A percentile compares a stretch with the other conserved stretches of the same genome.
Conservation (phyloP, 30 jellyfish, hydroid and myxozoan genomes). For the Haliclystus octoradiatus region DNA sequence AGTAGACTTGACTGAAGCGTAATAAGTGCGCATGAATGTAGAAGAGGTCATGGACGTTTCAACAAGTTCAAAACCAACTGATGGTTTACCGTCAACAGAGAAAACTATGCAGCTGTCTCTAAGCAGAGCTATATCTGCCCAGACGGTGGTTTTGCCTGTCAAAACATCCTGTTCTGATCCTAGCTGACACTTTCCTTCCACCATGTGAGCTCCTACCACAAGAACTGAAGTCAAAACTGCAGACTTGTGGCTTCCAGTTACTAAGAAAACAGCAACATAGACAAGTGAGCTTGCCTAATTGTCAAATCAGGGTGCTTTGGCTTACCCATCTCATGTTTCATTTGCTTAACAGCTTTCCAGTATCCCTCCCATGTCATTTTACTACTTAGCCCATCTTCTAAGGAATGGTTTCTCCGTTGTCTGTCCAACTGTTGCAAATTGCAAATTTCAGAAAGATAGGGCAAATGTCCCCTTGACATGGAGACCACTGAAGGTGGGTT, state of each 20-base stretch:
- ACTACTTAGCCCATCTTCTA: not conserved
- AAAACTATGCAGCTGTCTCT: too few relatives aligned
- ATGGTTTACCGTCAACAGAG: too few relatives aligned
- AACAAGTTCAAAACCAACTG: too few relatives aligned
- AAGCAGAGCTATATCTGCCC: too few relatives aligned
- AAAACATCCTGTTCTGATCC: slow-evolving; percentile 3
- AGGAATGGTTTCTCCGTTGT: slow-evolving; percentile 36
- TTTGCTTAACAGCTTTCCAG: slow-evolving; percentile 1
- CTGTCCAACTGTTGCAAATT: slow-evolving; percentile 15
- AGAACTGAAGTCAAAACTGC: slow-evolving; percentile 16
- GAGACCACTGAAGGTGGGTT: slow-evolving; percentile 12
- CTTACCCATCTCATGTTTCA: slow-evolving; percentile 1
- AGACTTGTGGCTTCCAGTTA: too few relatives aligned
- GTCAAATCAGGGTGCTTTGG: slow-evolving; percentile 17
- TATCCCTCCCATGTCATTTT: slow-evolving; percentile 13
- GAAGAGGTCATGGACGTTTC: too few relatives aligned
- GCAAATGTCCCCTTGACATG: not conserved
- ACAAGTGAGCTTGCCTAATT: too few relatives aligned
- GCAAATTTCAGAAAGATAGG: slow-evolving; percentile 5
- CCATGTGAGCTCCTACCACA: slow-evolving; percentile 20
- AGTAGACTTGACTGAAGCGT: too few relatives aligned
- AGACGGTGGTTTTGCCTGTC: too few relatives aligned
- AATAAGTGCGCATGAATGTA: too few relatives aligned
- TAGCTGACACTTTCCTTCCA: slow-evolving; percentile 6
- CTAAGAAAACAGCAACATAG: too few relatives aligned